phyloP scores from a whole-genome alignment of 2,888 invertebrate species.

The Agonopterix arenella region DNA sequence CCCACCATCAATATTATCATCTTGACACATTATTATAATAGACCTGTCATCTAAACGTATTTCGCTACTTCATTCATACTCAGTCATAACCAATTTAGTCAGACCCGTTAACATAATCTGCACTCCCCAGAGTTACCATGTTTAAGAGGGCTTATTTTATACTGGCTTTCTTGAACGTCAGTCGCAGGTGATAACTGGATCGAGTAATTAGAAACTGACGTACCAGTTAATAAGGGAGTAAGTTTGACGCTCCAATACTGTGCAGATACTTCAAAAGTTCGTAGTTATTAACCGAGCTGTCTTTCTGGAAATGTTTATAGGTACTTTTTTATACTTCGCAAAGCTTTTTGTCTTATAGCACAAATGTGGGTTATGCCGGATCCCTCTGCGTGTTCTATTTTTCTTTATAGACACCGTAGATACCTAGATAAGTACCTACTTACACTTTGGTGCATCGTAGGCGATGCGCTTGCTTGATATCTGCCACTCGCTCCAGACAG shows the following conservation, averaged over 20 bases:
- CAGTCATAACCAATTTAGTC: constrained; percentile 18
- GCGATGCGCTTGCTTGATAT: too few relatives aligned
- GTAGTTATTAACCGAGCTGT: constrained; percentile 12
- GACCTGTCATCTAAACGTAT: constrained; percentile 51
- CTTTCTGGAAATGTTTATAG: background rate
- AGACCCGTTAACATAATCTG: constrained; percentile 18
- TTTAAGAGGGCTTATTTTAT: constrained; percentile 17
- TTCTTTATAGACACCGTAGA: too few relatives aligned
- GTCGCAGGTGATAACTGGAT: constrained; percentile 68
- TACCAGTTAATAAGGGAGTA: constrained; percentile 58
- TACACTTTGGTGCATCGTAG: too few relatives aligned
- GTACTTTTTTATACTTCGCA: too few relatives aligned
- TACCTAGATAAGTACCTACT: too few relatives aligned
- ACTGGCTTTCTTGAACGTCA: constrained; percentile 49
- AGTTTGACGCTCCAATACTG: constrained; percentile 49
- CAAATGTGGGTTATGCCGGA: too few relatives aligned
- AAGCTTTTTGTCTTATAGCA: too few relatives aligned
- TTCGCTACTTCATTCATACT: constrained; percentile 31
- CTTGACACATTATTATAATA: constrained; percentile 41
- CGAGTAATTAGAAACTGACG: constrained; percentile 70
- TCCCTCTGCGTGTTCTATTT: too few relatives aligned
- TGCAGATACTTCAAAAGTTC: constrained; percentile 19
- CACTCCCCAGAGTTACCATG: constrained; percentile 10
- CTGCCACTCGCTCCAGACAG: too few relatives aligned
- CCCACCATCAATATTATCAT: background rate